phyloP scores from a whole-genome alignment of 2,888 invertebrate species.

The Tetragonula carbonaria region DNA sequence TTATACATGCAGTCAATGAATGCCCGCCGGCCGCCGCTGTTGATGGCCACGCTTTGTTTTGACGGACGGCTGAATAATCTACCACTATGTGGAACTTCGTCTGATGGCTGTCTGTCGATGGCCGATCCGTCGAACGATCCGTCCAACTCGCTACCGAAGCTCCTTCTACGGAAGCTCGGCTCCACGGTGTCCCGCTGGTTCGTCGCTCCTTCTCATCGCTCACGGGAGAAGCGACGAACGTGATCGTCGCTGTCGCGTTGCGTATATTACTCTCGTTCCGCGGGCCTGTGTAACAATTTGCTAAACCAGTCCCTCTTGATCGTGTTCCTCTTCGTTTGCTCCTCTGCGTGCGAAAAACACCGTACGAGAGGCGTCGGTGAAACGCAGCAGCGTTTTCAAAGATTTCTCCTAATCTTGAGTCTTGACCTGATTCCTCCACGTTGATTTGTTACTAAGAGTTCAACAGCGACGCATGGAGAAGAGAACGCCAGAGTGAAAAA shows the following conservation, averaged over 20 bases:
- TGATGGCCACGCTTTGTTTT: slow-evolving; percentile 78
- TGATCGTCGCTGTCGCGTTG: slow-evolving; percentile 45
- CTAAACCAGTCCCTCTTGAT: slow-evolving; percentile 58
- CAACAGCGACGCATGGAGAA: background rate
- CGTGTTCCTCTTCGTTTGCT: slow-evolving; percentile 10
- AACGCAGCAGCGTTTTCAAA: background rate
- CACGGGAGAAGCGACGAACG: slow-evolving; percentile 48
- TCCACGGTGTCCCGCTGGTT: slow-evolving; percentile 67
- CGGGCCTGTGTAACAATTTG: slow-evolving; percentile 73
- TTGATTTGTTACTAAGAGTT: background rate
- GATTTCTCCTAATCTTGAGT: background rate
- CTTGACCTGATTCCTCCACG: background rate
- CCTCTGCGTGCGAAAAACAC: background rate
- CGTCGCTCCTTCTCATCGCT: slow-evolving; percentile 45
- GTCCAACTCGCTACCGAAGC: slow-evolving; percentile 64
- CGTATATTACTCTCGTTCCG: slow-evolving; percentile 58
- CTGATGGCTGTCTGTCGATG: slow-evolving; percentile 70
- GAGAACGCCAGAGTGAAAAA: background rate
- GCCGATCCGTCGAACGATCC: slow-evolving; percentile 60
- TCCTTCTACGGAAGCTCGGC: slow-evolving; percentile 78
- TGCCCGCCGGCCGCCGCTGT: slow-evolving; percentile 72
- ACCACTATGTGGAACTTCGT: slow-evolving; percentile 67
- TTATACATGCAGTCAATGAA: slow-evolving; percentile 75
- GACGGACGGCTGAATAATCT: slow-evolving; percentile 81
- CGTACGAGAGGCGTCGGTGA: background rate